Evolutionary conservation across 2,888 invertebrate species (phyloP), one percentile per base, ranked within the genome.

Genomic region (Yponomeuta cagnagella): DNA sequence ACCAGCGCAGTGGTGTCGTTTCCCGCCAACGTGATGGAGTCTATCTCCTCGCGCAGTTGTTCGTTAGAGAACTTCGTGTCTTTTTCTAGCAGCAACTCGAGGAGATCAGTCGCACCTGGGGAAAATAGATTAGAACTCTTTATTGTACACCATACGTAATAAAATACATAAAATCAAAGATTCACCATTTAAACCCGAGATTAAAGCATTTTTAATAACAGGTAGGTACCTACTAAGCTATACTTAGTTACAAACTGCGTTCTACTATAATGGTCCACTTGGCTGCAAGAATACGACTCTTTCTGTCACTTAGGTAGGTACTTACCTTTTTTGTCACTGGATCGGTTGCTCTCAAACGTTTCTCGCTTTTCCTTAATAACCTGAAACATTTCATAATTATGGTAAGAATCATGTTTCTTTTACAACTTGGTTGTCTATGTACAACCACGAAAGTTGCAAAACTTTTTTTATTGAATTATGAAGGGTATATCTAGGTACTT

Each of bases 11-110:
- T 90, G 15, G 92, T 93, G 72, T 93, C 88, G 77, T 91, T 89
- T 71, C 93, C 93, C 23, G 93, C 94, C 67, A 93, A 89, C 71
- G 94, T 92, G 78, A 94, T 93, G 0, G 93, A 93, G 74, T 93
- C 92, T 2, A 94, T 93, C 79, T 94, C 93, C 72, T 94, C 93
- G 48, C 92, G 83, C n/a, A 94, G 76, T 76, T 94, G 90, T 71
- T 88, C 80, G 73, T 93, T 88, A 2, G 88, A 90, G 52, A 93
- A 91, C 71, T 86, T 83, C 1, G 75, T 75, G 33, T 88, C 88
- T 71, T 80, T 80, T 58, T 84, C 82, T 52, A 92, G 75, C 2
- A 93, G 78, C 70, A 93, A 83, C 72, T 93, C 86, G 48, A 94
- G 77, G n/a, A 93, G 72, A 72, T 86, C 85, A 15, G 33, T 70